These are phyloP conservation scores for Gymnothorax reevesii DNA, from an alignment of 2,797 vertebrate species.

Conservation along the genomic window DNA sequence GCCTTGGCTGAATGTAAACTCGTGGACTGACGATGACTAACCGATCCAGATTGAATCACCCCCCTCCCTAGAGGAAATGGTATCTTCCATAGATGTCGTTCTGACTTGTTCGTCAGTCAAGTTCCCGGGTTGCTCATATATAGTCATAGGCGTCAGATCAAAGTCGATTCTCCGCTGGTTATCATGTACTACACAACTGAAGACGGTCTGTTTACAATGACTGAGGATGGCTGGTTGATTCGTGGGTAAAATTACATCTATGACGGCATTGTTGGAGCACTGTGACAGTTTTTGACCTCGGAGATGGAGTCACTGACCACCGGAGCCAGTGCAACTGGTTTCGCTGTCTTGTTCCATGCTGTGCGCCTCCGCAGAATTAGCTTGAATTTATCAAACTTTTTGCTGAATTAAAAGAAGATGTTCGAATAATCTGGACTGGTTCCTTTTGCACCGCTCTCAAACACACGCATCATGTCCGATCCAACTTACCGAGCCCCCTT, in stretches of 20 bases:
- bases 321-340: background rate
- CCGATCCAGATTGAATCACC: background rate
- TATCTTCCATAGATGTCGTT: constrained; percentile 35
- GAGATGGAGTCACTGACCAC: background rate
- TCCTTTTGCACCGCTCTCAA: background rate
- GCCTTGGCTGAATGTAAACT: background rate
- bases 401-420: constrained; percentile 28
- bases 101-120: constrained; percentile 1
- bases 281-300: background rate
- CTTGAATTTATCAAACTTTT: background rate
- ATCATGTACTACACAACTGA: constrained; percentile 1
- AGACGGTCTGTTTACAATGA: background rate
- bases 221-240: background rate
- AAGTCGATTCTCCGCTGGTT: background rate
- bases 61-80: constrained; percentile 18
- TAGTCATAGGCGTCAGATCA: background rate
- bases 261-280: constrained; percentile 12
- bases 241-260: constrained; percentile 10
- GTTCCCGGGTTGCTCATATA: background rate
- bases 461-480: constrained; percentile 78
- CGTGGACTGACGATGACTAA: background rate
- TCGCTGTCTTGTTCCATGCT: background rate
- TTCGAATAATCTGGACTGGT: constrained; percentile 4
- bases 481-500: constrained; percentile 84
- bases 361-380: background rate